Evolutionary conservation across 2,797 vertebrate species (phyloP).

Genomic region (Acridotheres tristis): DNA sequence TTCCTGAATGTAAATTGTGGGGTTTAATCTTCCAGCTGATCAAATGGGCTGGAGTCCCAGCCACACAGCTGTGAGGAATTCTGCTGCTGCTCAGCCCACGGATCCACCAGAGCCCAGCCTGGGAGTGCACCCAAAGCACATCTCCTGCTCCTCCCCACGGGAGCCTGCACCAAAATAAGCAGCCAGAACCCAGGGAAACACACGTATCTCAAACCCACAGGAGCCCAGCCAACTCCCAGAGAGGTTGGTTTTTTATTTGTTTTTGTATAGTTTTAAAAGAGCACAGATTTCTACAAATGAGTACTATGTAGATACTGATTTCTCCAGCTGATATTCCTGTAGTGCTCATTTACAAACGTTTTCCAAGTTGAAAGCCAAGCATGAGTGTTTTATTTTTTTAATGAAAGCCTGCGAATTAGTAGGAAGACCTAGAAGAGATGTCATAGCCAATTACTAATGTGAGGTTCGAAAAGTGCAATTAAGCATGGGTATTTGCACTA

Average conservation of each 20-base stretch:
- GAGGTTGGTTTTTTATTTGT: background rate
- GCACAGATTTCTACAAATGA: background rate
- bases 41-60: background rate
- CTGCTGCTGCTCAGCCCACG: background rate
- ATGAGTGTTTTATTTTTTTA: background rate
- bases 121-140: background rate
- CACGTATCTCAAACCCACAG: background rate
- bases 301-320: background rate
- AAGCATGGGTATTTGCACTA: background rate
- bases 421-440: background rate
- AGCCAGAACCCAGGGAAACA: background rate
- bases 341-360: background rate
- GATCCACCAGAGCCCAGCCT: background rate
- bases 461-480: slow-evolving; percentile 4
- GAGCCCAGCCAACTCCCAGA: background rate
- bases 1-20: background rate
- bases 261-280: background rate
- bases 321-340: background rate
- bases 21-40: background rate
- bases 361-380: background rate
- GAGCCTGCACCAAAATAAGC: background rate
- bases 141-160: rapidly evolving
- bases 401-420: background rate
- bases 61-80: background rate
- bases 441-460: background rate